Evolutionary conservation across 2,797 vertebrate genomes (phyloP).

Genomic region (Mormyrops attenuatus): DNA sequence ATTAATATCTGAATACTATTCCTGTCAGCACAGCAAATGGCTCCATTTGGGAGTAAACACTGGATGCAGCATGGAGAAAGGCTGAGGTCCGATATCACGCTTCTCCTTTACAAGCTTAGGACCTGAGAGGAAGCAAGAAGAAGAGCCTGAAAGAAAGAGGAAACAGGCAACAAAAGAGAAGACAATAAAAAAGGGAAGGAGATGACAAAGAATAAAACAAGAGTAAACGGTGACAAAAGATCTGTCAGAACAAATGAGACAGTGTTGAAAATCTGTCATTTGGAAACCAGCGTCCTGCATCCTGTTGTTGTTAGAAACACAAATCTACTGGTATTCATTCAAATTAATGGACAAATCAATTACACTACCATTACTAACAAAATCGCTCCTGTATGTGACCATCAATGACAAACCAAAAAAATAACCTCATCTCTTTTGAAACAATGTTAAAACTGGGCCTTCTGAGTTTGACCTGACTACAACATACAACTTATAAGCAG

Average conservation of each 20-base stretch:
- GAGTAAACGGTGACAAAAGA: conserved; percentile 17
- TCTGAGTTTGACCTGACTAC: not conserved
- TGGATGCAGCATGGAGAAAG: not conserved
- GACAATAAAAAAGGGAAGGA: conserved; percentile 56
- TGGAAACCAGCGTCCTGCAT: not conserved
- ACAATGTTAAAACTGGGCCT: not conserved
- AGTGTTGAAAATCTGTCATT: conserved; percentile 17
- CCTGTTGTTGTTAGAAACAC: not conserved
- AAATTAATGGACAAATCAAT: conserved; percentile 17
- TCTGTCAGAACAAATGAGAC: conserved; percentile 14
- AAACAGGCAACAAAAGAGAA: conserved; percentile 56
- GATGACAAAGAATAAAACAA: conserved; percentile 23
- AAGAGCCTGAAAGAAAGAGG: conserved; percentile 44
- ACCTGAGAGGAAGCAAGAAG: conserved; percentile 35
- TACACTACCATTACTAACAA: conserved; percentile 16
- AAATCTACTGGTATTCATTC: conserved; percentile 1
- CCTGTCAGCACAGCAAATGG: not conserved
- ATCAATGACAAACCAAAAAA: not conserved
- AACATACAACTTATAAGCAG: not conserved
- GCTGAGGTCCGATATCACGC: conserved; percentile 26
- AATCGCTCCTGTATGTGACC: not conserved
- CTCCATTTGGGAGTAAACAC: not conserved
- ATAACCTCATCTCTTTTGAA: not conserved
- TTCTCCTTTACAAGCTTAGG: conserved; percentile 36
- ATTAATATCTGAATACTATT: not conserved